Base-by-base conservation (phyloP, 2,113 vertebrate species). In the Dolichotis patagonum region DNA sequence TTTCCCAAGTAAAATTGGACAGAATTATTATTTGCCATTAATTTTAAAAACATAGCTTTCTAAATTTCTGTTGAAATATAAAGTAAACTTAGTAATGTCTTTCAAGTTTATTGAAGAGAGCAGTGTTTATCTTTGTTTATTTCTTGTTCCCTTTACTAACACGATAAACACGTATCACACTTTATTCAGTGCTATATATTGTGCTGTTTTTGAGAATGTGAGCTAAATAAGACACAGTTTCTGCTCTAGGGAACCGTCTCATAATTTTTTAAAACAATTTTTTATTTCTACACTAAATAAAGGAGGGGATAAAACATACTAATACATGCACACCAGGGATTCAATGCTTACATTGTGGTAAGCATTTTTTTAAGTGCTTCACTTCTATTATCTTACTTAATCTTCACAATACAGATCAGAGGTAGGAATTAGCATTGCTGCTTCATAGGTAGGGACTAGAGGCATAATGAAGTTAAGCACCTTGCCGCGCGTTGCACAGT, bases 1-100 rank as follows among this genome's bases (percentile, higher is more conserved):
- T 85, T 95, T 92, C 46, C 30, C 63, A 6, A 12, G 91, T 67
- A 94, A 75, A 95, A 93, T 60, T 60, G 30, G 8, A 91, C 41
- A 84, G 78, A 87, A 88, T 90, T 24, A n/a, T n/a, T 87, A 73
- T 75, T 96, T 90, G 80, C 58, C 52, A 90, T 87, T 94, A 95
- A 58, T 81, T 90, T 54, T 30, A n/a, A 85, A 94, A 87, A 7
- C 16, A 56, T 73, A 78, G 38, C 85, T 93, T 81, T 52, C 65
- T 87, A 46, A 49, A n/a, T 95, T 97, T 96, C 35, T 95, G 22
- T 19, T 7, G 13, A 63, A 86, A 22, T 84, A 30, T 78, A 89
- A 94, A 95, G 46, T 78, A 91, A 86, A 8, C 20, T 6, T 75
- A 92, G 16, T 67, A 30, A 82, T 93, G 41, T 5, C 7, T 82